Evolutionary conservation across 2,113 vertebrate species (phyloP).

Genomic region (Psophia crepitans): DNA sequence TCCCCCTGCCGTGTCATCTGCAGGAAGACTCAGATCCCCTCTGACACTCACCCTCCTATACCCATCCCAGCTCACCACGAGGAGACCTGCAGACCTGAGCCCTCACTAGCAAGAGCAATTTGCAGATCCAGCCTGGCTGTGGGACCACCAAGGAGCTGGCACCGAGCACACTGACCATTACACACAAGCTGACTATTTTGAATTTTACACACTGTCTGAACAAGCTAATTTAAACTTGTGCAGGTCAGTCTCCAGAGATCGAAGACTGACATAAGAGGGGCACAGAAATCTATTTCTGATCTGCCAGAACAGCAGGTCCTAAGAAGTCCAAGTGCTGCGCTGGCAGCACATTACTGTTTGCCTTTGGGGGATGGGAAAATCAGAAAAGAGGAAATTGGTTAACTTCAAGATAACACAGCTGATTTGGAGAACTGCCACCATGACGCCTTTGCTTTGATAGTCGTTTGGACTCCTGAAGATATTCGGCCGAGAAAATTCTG

Average conservation of each 20-base stretch:
- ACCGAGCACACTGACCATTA: accelerated
- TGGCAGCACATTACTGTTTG: neutral
- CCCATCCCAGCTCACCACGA: accelerated
- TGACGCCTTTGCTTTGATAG: neutral
- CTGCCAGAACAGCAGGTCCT: slow-evolving; percentile 15
- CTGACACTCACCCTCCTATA: neutral
- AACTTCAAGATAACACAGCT: neutral
- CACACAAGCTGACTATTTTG: accelerated
- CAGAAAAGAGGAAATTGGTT: neutral
- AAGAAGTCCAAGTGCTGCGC: neutral
- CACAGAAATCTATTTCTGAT: slow-evolving; percentile 34
- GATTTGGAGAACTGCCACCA: neutral
- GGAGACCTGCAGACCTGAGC: neutral
- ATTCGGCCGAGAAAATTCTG: neutral
- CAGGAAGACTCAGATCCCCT: neutral
- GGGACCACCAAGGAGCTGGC: accelerated
- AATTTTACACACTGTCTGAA: neutral
- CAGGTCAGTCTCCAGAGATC: neutral
- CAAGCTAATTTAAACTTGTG: neutral
- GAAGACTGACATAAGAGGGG: slow-evolving; percentile 22
- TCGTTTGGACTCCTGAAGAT: neutral
- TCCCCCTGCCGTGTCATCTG: accelerated
- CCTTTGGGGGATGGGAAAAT: slow-evolving; percentile 12
- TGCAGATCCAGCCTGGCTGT: neutral
- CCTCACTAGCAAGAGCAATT: neutral